Evolutionary conservation across 2,888 invertebrate genomes (phyloP).

Genomic region (Epirrhoe alternata): DNA sequence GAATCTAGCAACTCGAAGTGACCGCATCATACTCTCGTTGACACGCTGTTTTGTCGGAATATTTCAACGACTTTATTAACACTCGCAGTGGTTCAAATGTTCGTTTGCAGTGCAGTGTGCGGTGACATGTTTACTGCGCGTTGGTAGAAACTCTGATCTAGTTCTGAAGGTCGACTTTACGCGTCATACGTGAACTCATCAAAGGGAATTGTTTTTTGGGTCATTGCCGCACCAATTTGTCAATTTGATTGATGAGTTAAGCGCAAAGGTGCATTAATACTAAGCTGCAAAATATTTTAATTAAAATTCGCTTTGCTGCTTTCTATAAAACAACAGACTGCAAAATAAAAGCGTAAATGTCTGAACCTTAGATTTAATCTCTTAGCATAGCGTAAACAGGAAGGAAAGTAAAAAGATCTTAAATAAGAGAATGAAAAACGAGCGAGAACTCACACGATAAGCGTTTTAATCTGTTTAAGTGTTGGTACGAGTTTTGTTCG

Average conservation of each 20-base stretch:
- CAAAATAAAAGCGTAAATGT: conserved; percentile 21
- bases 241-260: conserved; percentile 9
- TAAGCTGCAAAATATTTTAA: background rate
- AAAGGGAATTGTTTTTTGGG: conserved; percentile 18
- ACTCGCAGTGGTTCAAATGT: conserved; percentile 38
- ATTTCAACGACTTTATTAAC: conserved; percentile 66
- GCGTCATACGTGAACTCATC: conserved; percentile 15
- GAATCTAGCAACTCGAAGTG: conserved; percentile 29
- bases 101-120: conserved; percentile 31
- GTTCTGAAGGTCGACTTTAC: conserved; percentile 12
- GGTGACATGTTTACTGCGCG: conserved; percentile 39
- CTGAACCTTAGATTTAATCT: conserved; percentile 69
- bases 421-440: conserved; percentile 78
- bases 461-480: conserved; percentile 81
- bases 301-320: background rate
- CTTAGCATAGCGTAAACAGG: conserved; percentile 70
- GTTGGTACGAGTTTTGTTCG: conserved; percentile 54
- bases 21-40: conserved; percentile 44
- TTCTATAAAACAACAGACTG: conserved; percentile 2
- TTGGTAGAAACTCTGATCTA: conserved; percentile 27
- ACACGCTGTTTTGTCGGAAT: conserved; percentile 59
- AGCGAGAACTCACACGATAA: conserved; percentile 74
- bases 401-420: conserved; percentile 73
- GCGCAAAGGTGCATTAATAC: background rate
- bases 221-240: conserved; percentile 14